Evolutionary conservation across 2,888 invertebrate genomes (phyloP).

Genomic region (Lacanobia oleracea): DNA sequence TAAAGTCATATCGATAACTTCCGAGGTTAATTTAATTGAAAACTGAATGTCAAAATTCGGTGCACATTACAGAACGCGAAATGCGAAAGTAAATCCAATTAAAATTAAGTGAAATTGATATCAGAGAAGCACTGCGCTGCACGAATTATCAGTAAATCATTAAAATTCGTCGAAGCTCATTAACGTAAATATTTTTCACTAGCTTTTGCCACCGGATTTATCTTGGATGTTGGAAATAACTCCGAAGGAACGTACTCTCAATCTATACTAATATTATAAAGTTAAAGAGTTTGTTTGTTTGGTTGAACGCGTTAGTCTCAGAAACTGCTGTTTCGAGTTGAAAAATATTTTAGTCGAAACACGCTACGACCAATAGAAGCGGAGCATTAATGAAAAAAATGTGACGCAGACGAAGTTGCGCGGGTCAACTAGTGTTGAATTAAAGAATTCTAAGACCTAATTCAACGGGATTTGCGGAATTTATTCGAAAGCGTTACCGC

Average conservation of each 20-base stretch:
- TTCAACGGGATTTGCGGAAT: too few species aligned
- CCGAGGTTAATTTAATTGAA: background rate
- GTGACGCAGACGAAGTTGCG: too few species aligned
- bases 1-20: background rate
- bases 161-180: background rate
- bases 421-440: too few species aligned
- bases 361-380: too few species aligned
- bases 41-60: constrained; percentile 11
- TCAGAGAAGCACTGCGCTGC: background rate
- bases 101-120: constrained; percentile 34
- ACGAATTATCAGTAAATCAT: constrained; percentile 24
- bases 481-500: too few species aligned
- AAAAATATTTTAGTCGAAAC: too few species aligned
- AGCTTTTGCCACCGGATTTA: background rate
- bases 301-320: too few species aligned
- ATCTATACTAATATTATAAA: too few species aligned
- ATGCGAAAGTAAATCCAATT: constrained; percentile 16
- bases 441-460: too few species aligned
- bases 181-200: constrained; percentile 4
- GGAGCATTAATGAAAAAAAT: too few species aligned
- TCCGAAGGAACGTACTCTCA: background rate
- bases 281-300: too few species aligned
- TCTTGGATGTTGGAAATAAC: background rate
- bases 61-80: constrained; percentile 30
- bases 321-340: too few species aligned